Conservation (phyloP, 2,797 vertebrate genomes). For the Alauda arvensis region DNA sequence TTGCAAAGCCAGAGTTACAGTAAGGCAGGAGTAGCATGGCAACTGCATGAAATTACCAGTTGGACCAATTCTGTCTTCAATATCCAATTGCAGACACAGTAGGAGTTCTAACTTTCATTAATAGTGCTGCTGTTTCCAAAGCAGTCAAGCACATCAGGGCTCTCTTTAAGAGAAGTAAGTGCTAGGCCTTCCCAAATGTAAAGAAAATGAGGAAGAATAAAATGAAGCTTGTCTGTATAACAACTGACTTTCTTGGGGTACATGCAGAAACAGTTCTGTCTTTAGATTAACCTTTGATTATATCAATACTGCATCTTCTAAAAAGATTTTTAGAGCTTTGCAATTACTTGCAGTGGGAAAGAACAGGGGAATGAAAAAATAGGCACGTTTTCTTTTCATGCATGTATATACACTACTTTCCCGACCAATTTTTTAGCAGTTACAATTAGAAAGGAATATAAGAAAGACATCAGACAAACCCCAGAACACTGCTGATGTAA, state of each 20-base stretch:
- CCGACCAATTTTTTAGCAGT: not conserved
- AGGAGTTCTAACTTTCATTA: not conserved
- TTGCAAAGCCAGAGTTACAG: not conserved
- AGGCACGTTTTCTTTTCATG: conserved; percentile 9
- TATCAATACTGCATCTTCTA: not conserved
- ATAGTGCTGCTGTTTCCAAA: not conserved
- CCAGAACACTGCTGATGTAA: not conserved
- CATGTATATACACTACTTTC: not conserved
- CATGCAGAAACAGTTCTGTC: not conserved
- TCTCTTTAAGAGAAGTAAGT: not conserved
- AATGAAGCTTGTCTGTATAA: not conserved
- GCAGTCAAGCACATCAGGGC: not conserved
- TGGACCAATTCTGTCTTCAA: not conserved
- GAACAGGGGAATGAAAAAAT: not conserved
- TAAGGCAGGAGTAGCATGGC: not conserved
- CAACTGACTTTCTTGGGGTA: not conserved
- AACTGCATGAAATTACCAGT: not conserved
- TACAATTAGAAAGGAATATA: not conserved
- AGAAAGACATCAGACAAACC: not conserved
- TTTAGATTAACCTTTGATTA: not conserved
- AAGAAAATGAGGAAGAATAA: not conserved
- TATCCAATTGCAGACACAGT: not conserved
- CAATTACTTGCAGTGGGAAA: conserved; percentile 11
- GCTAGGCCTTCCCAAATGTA: not conserved
- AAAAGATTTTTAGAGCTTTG: not conserved